These are phyloP conservation scores for Lasiurus borealis DNA, from an alignment of 2,113 vertebrate genomes.

Conservation along the genomic window DNA sequence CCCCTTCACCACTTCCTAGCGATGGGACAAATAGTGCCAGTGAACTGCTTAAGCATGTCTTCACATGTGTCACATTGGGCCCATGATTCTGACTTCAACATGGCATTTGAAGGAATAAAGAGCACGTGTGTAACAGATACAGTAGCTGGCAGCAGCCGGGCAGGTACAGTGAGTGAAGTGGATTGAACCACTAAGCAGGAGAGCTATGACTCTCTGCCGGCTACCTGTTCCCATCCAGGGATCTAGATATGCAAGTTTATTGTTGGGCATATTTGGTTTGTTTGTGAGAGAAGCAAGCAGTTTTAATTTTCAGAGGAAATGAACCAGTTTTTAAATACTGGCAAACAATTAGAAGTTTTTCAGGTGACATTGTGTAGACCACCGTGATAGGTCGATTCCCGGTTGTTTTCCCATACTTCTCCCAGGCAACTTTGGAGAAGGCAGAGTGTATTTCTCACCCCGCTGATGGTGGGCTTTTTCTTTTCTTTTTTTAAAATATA, in stretches of 20 bases:
- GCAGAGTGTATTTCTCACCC: neutral
- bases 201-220: fast-evolving
- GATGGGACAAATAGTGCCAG: neutral
- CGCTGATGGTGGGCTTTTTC: neutral
- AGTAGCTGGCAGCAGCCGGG: neutral
- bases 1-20: neutral
- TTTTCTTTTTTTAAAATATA: neutral
- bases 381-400: neutral
- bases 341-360: neutral
- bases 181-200: neutral
- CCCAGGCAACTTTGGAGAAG: too few species aligned
- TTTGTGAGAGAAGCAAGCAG: neutral
- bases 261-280: neutral
- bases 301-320: neutral
- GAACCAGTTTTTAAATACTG: neutral
- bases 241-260: neutral
- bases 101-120: too few species aligned
- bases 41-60: neutral
- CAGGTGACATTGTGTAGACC: neutral
- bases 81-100: neutral
- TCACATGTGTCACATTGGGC: neutral
- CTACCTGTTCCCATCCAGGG: neutral
- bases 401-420: neutral
- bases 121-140: fast-evolving
- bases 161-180: neutral